Percentiles rank a stretch among this genome's conserved stretches.
Conservation (phyloP, 2,797 vertebrate species). For the Hybognathus amarus region DNA sequence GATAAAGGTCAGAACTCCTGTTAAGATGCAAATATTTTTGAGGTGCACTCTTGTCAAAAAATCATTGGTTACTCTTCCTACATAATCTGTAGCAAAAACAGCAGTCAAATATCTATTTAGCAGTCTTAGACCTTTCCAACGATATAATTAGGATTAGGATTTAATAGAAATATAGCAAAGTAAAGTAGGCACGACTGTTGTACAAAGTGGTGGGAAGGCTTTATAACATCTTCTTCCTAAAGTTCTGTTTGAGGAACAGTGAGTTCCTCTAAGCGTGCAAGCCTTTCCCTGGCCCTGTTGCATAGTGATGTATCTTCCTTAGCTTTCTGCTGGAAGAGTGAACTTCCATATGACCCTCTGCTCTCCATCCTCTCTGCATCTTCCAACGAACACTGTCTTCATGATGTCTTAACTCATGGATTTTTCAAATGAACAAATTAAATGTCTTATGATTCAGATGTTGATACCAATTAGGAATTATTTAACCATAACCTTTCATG, state of each 20-base stretch:
- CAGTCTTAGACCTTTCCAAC: too few relatives aligned
- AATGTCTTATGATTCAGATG: neutral
- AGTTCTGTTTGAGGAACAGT: slow-evolving; percentile 65
- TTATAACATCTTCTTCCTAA: slow-evolving; percentile 58
- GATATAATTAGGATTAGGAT: too few relatives aligned
- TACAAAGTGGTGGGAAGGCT: slow-evolving; percentile 22
- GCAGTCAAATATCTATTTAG: too few relatives aligned
- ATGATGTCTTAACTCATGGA: slow-evolving; percentile 18
- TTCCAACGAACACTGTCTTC: slow-evolving; percentile 39
- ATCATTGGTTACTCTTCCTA: too few relatives aligned
- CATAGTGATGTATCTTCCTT: slow-evolving; percentile 73
- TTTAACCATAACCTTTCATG: neutral
- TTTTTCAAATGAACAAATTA: slow-evolving; percentile 5
- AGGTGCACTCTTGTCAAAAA: too few relatives aligned
- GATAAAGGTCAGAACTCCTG: too few relatives aligned
- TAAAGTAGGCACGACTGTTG: neutral
- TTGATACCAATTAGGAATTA: neutral
- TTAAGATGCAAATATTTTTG: too few relatives aligned
- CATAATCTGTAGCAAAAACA: too few relatives aligned
- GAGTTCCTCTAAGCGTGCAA: slow-evolving; percentile 59
- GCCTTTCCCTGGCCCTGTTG: slow-evolving; percentile 67
- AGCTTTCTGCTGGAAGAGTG: slow-evolving; percentile 56
- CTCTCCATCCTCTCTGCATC: slow-evolving; percentile 57
- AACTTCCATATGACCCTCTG: slow-evolving; percentile 61
- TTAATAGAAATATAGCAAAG: too few relatives aligned